Evolutionary conservation across 2,113 vertebrate genomes (phyloP).

Genomic region (Ptychochromis oligacanthus): DNA sequence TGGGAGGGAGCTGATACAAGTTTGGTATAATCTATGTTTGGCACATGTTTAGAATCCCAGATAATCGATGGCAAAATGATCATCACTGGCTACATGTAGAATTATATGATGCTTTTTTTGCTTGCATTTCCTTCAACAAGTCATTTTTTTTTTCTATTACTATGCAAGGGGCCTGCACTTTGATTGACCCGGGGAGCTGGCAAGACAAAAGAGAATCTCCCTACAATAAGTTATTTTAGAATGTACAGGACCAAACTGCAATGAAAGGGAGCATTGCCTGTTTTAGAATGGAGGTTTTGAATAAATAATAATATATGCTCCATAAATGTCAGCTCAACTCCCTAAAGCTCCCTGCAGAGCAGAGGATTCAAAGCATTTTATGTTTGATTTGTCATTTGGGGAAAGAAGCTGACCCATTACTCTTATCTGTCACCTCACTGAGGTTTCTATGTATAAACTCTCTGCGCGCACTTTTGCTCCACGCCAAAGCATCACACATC

Average conservation of each 20-base stretch:
- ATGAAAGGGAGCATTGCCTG: not conserved
- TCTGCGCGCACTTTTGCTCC: conserved; percentile 41
- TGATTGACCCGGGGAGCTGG: conserved; percentile 2
- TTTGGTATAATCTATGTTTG: not conserved
- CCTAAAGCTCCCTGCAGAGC: conserved; percentile 4
- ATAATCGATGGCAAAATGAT: not conserved
- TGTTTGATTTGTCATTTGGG: conserved; percentile 29
- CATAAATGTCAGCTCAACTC: conserved; percentile 39
- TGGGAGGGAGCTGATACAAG: not conserved
- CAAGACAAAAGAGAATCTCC: not conserved
- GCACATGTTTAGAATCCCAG: not conserved
- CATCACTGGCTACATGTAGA: not conserved
- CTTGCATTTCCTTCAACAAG: not conserved
- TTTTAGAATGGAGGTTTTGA: conserved; percentile 9
- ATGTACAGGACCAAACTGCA: not conserved
- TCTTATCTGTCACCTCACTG: conserved; percentile 15
- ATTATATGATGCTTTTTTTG: not conserved
- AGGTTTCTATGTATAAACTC: conserved; percentile 19
- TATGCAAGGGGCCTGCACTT: not conserved
- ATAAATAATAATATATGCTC: conserved; percentile 19
- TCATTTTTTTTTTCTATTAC: not conserved
- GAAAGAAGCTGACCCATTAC: conserved; percentile 1
- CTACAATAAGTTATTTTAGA: not conserved
- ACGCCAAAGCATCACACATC: conserved; percentile 9
- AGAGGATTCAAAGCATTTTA: not conserved